Conservation (phyloP, 2,888 invertebrate species). For the Drosophila ustulata region DNA sequence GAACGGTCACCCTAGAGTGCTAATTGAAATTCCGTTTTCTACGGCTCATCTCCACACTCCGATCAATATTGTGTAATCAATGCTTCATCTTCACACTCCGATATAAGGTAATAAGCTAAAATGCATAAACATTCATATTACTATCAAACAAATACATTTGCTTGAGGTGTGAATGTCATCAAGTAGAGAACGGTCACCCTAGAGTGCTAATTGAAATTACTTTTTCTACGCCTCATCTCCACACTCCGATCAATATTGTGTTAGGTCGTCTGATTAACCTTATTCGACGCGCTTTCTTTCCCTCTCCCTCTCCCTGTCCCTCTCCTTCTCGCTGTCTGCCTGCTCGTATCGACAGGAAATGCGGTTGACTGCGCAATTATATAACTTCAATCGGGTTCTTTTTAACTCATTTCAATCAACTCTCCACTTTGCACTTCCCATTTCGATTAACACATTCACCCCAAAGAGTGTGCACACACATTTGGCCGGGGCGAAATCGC, state of each 20-base stretch:
- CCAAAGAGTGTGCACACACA: slow-evolving; percentile 6
- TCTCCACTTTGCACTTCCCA: slow-evolving; percentile 27
- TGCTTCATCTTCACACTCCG: no score
- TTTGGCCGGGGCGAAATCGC: slow-evolving; percentile 31
- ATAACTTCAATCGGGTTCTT: slow-evolving; percentile 7
- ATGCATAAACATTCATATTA: background rate
- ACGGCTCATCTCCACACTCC: no score
- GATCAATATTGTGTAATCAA: no score
- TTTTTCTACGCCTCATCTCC: background rate
- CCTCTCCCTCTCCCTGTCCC: background rate
- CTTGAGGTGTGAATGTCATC: background rate
- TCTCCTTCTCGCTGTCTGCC: background rate
- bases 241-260: background rate
- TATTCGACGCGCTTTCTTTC: slow-evolving; percentile 13
- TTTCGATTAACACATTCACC: slow-evolving; percentile 43
- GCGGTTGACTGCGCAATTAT: slow-evolving; percentile 16
- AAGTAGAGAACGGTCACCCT: slow-evolving; percentile 3
- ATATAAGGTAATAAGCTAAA: background rate
- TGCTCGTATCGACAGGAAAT: slow-evolving; percentile 10
- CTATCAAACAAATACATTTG: no score
- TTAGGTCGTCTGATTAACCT: slow-evolving; percentile 18
- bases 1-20: no score
- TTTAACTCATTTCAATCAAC: slow-evolving; percentile 23
- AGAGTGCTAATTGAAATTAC: background rate
- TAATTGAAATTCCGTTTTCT: no score